Conservation (phyloP, 2,113 vertebrate species). For the Archilochus colubris region DNA sequence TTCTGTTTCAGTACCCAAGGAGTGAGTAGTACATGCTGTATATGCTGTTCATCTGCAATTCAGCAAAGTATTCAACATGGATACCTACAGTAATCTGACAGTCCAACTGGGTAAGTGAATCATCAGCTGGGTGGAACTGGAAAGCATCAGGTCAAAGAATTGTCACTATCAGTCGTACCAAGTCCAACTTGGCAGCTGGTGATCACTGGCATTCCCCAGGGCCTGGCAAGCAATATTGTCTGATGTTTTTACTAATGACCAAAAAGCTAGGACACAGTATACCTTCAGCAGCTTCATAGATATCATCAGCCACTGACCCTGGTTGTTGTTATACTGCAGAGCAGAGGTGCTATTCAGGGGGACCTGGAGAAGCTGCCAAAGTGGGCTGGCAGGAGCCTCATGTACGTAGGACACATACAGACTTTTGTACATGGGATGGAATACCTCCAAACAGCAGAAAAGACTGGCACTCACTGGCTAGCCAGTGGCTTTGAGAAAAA, state of each 20-base stretch:
- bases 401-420: not conserved
- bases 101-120: not conserved
- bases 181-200: not conserved
- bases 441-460: not conserved
- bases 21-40: not conserved
- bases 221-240: not conserved
- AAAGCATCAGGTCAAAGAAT: not conserved
- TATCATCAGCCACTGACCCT: not conserved
- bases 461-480: not conserved
- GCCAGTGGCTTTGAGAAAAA: not conserved
- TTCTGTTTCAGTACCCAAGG: not conserved
- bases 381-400: not conserved
- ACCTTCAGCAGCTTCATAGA: not conserved
- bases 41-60: not conserved
- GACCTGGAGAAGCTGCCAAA: not conserved
- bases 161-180: not conserved
- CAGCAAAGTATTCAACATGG: not conserved
- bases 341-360: not conserved
- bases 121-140: not conserved
- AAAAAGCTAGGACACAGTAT: not conserved
- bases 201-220: not conserved
- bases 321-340: accelerated
- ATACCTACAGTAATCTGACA: not conserved
- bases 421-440: not conserved
- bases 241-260: not conserved